Percentiles rank a stretch among this genome's conserved stretches.
Evolutionary conservation across 2,113 vertebrate species (phyloP).

Genomic region (Gambusia affinis): DNA sequence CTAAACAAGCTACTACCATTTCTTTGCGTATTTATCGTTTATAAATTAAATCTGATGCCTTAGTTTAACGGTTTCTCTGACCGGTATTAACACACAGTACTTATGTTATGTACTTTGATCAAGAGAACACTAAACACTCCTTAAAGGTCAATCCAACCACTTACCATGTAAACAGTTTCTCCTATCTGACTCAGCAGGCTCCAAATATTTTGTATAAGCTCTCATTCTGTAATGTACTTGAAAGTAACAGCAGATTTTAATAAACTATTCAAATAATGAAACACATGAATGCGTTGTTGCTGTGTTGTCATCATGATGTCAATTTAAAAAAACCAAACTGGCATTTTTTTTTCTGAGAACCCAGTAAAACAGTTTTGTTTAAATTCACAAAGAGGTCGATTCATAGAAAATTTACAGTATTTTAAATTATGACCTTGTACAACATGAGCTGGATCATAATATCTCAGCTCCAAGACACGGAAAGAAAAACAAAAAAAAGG

Average conservation of each 20-base stretch:
- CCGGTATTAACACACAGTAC: constrained; percentile 53
- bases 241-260: constrained; percentile 63
- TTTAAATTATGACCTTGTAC: constrained; percentile 32
- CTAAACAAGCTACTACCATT: constrained; percentile 16
- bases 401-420: constrained; percentile 29
- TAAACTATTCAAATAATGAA: constrained; percentile 60
- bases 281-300: constrained; percentile 34
- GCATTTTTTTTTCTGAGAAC: not conserved
- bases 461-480: constrained; percentile 22
- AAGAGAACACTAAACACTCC: constrained; percentile 45
- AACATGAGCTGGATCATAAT: constrained; percentile 7
- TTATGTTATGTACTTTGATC: constrained; percentile 27
- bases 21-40: constrained; percentile 37
- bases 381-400: constrained; percentile 32
- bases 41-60: constrained; percentile 61
- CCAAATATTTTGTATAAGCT: constrained; percentile 64
- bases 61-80: constrained; percentile 52
- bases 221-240: constrained; percentile 65
- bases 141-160: constrained; percentile 27
- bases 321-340: constrained; percentile 28
- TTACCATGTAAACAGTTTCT: constrained; percentile 29
- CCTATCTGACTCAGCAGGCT: constrained; percentile 41
- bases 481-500: constrained; percentile 20
- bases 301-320: constrained; percentile 2
- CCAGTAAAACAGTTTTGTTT: constrained; percentile 31